Conservation (phyloP, 2,113 vertebrate genomes). For the Chaetura pelagica region DNA sequence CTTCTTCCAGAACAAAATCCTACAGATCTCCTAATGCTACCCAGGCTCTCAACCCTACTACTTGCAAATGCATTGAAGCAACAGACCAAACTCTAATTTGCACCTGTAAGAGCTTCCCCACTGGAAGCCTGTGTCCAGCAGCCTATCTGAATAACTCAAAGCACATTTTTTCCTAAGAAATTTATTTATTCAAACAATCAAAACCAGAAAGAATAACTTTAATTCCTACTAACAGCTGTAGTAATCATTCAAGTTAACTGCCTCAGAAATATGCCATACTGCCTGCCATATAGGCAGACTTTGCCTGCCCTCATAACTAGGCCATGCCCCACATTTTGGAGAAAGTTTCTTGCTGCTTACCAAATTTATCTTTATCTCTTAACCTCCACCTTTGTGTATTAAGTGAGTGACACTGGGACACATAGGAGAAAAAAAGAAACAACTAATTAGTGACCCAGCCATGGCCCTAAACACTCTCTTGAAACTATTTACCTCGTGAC, state of each 20-base stretch:
- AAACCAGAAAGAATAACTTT: neutral
- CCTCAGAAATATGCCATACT: neutral
- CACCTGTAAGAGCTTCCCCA: slow-evolving; percentile 60
- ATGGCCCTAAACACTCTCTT: neutral
- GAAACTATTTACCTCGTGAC: slow-evolving; percentile 2
- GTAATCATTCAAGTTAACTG: neutral
- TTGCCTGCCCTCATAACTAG: neutral
- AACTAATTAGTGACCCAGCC: neutral
- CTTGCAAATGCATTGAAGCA: slow-evolving; percentile 16
- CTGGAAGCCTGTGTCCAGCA: slow-evolving; percentile 55
- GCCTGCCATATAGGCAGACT: neutral
- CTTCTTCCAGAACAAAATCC: slow-evolving; percentile 19
- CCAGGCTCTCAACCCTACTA: neutral
- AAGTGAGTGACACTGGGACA: neutral
- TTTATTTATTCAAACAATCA: slow-evolving; percentile 20
- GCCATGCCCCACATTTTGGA: neutral
- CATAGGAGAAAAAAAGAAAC: neutral
- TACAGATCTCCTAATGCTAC: slow-evolving; percentile 28
- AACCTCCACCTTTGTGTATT: neutral
- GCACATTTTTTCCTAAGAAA: neutral
- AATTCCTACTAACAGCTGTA: neutral
- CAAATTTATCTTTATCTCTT: neutral
- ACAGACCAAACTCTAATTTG: slow-evolving; percentile 50
- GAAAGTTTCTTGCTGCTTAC: neutral
- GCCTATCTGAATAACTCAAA: slow-evolving; percentile 2